These are phyloP conservation scores for Corydoras sp. DNA, from an alignment of 2,113 vertebrate species.

Conservation along the genomic window DNA sequence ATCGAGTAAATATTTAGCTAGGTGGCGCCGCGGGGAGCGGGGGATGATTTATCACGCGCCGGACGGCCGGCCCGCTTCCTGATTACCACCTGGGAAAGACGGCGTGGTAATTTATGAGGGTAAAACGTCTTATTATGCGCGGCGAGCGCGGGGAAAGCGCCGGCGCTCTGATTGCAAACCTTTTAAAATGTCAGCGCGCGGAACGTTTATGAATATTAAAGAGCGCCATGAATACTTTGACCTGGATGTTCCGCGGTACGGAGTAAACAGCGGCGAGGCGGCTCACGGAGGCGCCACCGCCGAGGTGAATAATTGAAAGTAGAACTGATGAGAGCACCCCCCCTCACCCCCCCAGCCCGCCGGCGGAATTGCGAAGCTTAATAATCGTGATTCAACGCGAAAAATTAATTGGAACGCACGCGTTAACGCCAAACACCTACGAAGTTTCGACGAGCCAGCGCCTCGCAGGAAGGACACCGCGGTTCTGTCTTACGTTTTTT, in stretches of 20 bases:
- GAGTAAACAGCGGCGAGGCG: neutral
- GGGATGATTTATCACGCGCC: slow-evolving; percentile 11
- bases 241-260: slow-evolving; percentile 35
- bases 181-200: slow-evolving; percentile 72
- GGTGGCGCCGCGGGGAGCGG: neutral
- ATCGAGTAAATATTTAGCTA: neutral
- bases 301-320: neutral
- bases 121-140: slow-evolving; percentile 64
- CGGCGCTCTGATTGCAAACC: slow-evolving; percentile 64
- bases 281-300: too few relatives aligned
- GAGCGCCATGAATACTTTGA: slow-evolving; percentile 59
- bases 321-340: too few relatives aligned
- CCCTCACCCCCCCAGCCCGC: too few relatives aligned
- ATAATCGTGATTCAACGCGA: too few relatives aligned
- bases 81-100: slow-evolving; percentile 49
- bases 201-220: slow-evolving; percentile 72
- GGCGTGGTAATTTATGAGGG: slow-evolving; percentile 59
- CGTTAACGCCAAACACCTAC: too few relatives aligned
- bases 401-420: too few relatives aligned
- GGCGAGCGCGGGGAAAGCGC: slow-evolving; percentile 59
- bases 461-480: too few relatives aligned
- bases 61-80: slow-evolving; percentile 29
- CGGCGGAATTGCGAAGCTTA: too few relatives aligned
- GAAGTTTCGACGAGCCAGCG: too few relatives aligned
- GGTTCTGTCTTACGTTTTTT: too few relatives aligned